Evolutionary conservation across 2,888 invertebrate genomes (phyloP).

Genomic region (Acholoe squamosa): DNA sequence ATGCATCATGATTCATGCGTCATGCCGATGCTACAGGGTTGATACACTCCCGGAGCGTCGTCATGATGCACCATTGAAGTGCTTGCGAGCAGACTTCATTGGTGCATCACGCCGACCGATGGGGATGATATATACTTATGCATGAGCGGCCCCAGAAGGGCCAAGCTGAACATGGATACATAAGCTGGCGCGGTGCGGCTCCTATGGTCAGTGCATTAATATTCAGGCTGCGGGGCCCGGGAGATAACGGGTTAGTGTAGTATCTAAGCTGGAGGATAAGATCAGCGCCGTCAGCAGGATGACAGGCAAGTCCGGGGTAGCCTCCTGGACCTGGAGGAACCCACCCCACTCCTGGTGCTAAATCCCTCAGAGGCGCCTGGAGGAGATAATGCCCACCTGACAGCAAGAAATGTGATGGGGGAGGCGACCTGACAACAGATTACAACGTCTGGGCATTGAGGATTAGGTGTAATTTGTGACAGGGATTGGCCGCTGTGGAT

Average conservation of each 20-base stretch:
- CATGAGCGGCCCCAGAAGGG: no score
- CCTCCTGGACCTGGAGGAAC: neutral
- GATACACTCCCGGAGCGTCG: no score
- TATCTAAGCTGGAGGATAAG: constrained; percentile 43
- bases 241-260: constrained; percentile 54
- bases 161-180: neutral
- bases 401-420: constrained; percentile 54
- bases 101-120: no score
- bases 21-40: no score
- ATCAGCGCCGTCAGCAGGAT: constrained; percentile 13
- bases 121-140: no score
- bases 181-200: neutral
- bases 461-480: constrained; percentile 54
- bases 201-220: constrained; percentile 43
- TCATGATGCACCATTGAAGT: no score
- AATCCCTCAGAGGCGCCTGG: constrained; percentile 23
- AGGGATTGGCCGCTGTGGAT: constrained; percentile 27
- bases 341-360: constrained; percentile 19
- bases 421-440: constrained; percentile 55
- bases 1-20: no score
- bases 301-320: neutral
- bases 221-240: constrained; percentile 47
- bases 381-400: constrained; percentile 47
- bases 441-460: constrained; percentile 50
- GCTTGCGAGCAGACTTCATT: no score